phyloP scores from a whole-genome alignment of 2,888 invertebrate genomes.

The Crocallis elinguaria region DNA sequence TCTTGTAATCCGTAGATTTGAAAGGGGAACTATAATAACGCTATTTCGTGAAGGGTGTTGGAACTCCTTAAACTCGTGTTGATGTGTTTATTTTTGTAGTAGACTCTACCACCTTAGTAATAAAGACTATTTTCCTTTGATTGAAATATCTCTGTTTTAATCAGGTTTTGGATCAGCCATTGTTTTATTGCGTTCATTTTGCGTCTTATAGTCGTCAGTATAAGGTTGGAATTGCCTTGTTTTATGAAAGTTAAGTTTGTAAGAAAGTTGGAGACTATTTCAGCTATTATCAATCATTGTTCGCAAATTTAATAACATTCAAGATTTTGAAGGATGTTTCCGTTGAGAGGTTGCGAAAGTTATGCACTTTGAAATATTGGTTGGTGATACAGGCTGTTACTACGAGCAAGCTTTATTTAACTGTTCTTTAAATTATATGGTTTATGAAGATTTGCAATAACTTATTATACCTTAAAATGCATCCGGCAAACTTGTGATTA shows the following conservation, averaged over 20 bases:
- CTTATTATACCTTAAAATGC: no score
- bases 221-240: conserved; percentile 28
- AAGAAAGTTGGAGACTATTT: conserved; percentile 41
- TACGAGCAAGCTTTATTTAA: background rate
- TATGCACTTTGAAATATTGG: conserved; percentile 45
- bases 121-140: conserved; percentile 23
- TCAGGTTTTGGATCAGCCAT: conserved; percentile 8
- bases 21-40: conserved; percentile 50
- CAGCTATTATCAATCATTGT: conserved; percentile 68
- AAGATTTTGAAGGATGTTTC: conserved; percentile 60
- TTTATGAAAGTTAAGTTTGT: conserved; percentile 15
- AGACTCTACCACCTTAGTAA: background rate
- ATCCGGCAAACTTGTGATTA: no score
- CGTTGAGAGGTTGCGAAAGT: conserved; percentile 49
- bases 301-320: conserved; percentile 69
- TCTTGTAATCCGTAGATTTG: conserved; percentile 48
- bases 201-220: conserved; percentile 2
- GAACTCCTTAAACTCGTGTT: conserved; percentile 4
- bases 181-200: conserved; percentile 25
- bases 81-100: background rate
- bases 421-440: background rate
- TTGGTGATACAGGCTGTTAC: conserved; percentile 11
- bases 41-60: conserved; percentile 28
- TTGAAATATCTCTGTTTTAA: background rate
- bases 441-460: no score